Percentiles rank a stretch among this genome's conserved stretches.
Conservation (phyloP, 2,797 vertebrate genomes). For the Chiloscyllium punctatum region DNA sequence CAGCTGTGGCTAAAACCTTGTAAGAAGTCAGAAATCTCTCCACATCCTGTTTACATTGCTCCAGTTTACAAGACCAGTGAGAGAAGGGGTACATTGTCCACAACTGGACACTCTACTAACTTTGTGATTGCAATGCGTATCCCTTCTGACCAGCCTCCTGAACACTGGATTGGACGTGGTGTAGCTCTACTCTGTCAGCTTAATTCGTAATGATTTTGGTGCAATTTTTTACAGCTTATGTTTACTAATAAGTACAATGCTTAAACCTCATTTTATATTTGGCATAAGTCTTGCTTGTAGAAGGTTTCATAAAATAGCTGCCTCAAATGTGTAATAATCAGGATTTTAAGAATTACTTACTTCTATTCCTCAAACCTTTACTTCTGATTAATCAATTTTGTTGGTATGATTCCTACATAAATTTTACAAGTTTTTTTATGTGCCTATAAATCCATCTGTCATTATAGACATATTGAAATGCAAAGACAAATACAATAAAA, state of each 20-base stretch:
- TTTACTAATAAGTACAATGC: not conserved
- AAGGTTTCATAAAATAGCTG: not conserved
- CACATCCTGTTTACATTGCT: slow-evolving; percentile 63
- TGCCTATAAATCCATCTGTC: not conserved
- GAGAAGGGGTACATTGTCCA: slow-evolving; percentile 74
- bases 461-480: not conserved
- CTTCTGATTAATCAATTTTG: not conserved
- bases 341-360: not conserved
- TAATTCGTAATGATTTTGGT: slow-evolving; percentile 45
- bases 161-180: slow-evolving; percentile 77
- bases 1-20: slow-evolving; percentile 82
- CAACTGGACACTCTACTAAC: slow-evolving; percentile 79
- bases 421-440: not conserved
- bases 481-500: slow-evolving; percentile 27
- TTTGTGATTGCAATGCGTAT: slow-evolving; percentile 75
- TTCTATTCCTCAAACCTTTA: not conserved
- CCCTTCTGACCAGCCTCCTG: slow-evolving; percentile 56
- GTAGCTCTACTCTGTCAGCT: slow-evolving; percentile 79
- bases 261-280: slow-evolving; percentile 4
- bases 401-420: not conserved
- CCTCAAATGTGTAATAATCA: not conserved
- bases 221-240: not conserved
- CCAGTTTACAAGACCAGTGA: slow-evolving; percentile 82
- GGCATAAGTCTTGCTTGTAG: not conserved
- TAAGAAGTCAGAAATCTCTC: slow-evolving; percentile 61